phyloP scores from a whole-genome alignment of 2,888 invertebrate species.

The Hydriomena furcata region DNA sequence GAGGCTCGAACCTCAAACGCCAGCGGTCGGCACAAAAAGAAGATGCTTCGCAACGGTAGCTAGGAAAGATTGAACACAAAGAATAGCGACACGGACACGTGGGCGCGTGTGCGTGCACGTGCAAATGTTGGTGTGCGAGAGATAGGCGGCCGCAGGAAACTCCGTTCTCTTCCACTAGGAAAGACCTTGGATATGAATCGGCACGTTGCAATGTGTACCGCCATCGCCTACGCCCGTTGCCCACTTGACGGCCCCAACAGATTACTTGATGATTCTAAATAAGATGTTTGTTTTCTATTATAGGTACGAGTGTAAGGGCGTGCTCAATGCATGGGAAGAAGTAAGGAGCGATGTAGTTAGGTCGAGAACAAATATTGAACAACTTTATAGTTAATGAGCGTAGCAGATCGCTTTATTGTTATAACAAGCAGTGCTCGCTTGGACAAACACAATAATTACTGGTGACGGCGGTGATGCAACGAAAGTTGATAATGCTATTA shows the following conservation, averaged over 20 bases:
- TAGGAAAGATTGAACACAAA: slow-evolving; percentile 79
- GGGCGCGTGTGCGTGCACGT: slow-evolving; percentile 77
- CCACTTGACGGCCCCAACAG: slow-evolving; percentile 69
- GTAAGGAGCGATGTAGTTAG: slow-evolving; percentile 37
- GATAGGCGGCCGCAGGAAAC: slow-evolving; percentile 83
- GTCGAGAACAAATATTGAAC: slow-evolving; percentile 51
- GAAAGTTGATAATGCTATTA: slow-evolving; percentile 79
- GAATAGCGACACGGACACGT: slow-evolving; percentile 77
- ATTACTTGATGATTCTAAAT: slow-evolving; percentile 58
- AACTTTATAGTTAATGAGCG: slow-evolving; percentile 63
- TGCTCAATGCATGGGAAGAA: slow-evolving; percentile 37
- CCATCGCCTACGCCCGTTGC: slow-evolving; percentile 80
- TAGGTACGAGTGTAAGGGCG: slow-evolving; percentile 27
- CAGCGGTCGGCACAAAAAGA: slow-evolving; percentile 77
- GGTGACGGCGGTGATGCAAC: slow-evolving; percentile 70
- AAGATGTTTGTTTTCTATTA: slow-evolving; percentile 38
- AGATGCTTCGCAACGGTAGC: slow-evolving; percentile 79
- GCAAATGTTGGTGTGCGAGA: slow-evolving; percentile 75
- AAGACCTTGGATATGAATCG: slow-evolving; percentile 83
- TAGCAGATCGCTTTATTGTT: slow-evolving; percentile 70
- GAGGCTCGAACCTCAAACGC: slow-evolving; percentile 74
- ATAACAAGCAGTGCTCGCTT: slow-evolving; percentile 58
- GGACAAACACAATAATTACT: slow-evolving; percentile 67
- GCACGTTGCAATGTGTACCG: slow-evolving; percentile 82
- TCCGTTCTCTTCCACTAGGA: slow-evolving; percentile 85